Base-by-base conservation (phyloP, 2,113 vertebrate species). In the Ascaphus truei region DNA sequence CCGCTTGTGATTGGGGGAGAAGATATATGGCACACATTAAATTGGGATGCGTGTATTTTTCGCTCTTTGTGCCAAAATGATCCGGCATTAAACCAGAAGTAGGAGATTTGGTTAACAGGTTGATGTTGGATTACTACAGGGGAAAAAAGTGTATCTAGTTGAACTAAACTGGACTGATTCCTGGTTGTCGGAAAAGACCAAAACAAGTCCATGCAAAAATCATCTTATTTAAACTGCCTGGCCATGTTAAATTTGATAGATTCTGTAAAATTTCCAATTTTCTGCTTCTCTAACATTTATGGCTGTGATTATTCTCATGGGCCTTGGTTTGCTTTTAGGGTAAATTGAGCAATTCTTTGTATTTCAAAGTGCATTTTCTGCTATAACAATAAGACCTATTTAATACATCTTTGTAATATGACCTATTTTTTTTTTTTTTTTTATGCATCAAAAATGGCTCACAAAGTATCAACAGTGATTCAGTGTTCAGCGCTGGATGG, bases 401-500 rank as follows among this genome's bases (percentile, higher is more conserved):
- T 47, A 7, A 47, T 47, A 20, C 6, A 11, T 22, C 11, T 20
- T 20, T 47, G 43, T 6, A 1, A 31, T 7, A 33, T 55, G 7
- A 31, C 6, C 16, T 55, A 9, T 15, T 15, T 52, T 12, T 29
- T 15, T 8, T 31, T 29, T 15, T 29, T 55, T 31, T 55, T 55
- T n/a, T 31, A 12, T 29, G 8, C n/a, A 7, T 15, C 29, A 53
- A 53, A 16, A 53, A 30, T 13, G 15, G 7, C 26, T 29, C 13
- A 53, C 15, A 31, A 29, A 16, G 26, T 27, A 29, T 29, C 27
- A 5, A 6, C 30, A n/a, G 26, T 15, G 30, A 77, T 83, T 80
- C 77, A 76, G 75, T 75, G 78, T 73, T 80, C 62, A 25, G 23
- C 43, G 5, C 79, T 61, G 61, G 68, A 72, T 80, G 77, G 68